Conservation (phyloP, 2,888 invertebrate species). For the Lamellibrachia satsuma region DNA sequence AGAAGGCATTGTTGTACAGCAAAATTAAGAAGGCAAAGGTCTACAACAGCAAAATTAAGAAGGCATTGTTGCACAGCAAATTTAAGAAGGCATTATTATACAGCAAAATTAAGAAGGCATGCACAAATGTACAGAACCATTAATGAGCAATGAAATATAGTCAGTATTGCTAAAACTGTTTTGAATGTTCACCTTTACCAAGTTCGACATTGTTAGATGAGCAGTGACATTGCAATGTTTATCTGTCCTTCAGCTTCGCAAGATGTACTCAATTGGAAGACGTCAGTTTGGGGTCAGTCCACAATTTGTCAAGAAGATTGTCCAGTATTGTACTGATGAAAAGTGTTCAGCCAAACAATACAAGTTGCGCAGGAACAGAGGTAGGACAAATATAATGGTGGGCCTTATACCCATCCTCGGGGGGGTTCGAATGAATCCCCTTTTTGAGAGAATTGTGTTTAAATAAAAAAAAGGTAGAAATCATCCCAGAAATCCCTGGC, state of each 20-base stretch:
- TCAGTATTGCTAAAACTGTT: neutral
- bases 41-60: neutral
- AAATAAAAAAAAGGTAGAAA: too few relatives aligned
- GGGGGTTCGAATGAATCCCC: neutral
- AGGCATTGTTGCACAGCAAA: neutral
- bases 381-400: neutral
- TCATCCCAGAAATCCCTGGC: too few relatives aligned
- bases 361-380: constrained; percentile 10
- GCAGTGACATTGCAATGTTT: neutral
- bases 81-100: neutral
- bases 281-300: neutral
- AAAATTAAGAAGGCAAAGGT: neutral
- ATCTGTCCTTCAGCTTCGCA: neutral
- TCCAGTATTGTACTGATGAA: neutral
- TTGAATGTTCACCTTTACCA: neutral
- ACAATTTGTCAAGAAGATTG: neutral
- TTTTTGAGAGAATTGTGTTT: too few relatives aligned
- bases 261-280: neutral
- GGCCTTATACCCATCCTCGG: neutral
- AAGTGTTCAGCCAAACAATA: constrained; percentile 7
- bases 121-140: neutral
- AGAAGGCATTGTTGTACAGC: neutral
- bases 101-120: neutral
- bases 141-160: neutral
- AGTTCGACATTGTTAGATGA: neutral